Evolutionary conservation across 2,888 invertebrate species (phyloP).

Genomic region (Iphiclides podalirius): DNA sequence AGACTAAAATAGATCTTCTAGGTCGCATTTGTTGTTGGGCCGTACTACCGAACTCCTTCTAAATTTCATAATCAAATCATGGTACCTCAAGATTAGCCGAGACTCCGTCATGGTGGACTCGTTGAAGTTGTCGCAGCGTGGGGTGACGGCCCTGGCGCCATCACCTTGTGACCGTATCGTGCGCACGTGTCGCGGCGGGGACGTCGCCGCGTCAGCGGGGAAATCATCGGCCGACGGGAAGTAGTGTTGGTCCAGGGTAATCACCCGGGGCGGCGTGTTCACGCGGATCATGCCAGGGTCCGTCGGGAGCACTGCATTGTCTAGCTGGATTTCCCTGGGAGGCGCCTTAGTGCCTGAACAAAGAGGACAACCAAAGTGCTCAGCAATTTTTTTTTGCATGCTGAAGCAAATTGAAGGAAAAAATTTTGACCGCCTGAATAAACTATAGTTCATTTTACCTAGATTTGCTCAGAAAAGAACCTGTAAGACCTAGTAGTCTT

Average conservation of each 20-base stretch:
- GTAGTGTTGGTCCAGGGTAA: constrained; percentile 91
- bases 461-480: too few relatives aligned
- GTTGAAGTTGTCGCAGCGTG: constrained; percentile 64
- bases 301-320: constrained; percentile 88
- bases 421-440: too few relatives aligned
- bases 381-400: too few relatives aligned
- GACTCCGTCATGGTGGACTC: constrained; percentile 74
- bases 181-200: constrained; percentile 62
- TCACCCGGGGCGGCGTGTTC: constrained; percentile 92
- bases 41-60: too few relatives aligned
- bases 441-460: too few relatives aligned
- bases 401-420: too few relatives aligned
- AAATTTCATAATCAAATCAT: too few relatives aligned
- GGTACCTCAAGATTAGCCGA: constrained; percentile 67
- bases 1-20: too few relatives aligned
- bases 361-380: too few relatives aligned
- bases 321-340: constrained; percentile 92
- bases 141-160: constrained; percentile 58
- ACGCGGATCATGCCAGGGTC: constrained; percentile 88
- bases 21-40: too few relatives aligned
- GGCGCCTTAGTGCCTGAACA: constrained; percentile 88
- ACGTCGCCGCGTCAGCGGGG: constrained; percentile 48
- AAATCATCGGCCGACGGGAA: constrained; percentile 86
- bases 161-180: constrained; percentile 62
- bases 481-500: too few relatives aligned